These are phyloP conservation scores for Nyleta sp. DNA, from an alignment of 2,888 invertebrate genomes.

Conservation along the genomic window DNA sequence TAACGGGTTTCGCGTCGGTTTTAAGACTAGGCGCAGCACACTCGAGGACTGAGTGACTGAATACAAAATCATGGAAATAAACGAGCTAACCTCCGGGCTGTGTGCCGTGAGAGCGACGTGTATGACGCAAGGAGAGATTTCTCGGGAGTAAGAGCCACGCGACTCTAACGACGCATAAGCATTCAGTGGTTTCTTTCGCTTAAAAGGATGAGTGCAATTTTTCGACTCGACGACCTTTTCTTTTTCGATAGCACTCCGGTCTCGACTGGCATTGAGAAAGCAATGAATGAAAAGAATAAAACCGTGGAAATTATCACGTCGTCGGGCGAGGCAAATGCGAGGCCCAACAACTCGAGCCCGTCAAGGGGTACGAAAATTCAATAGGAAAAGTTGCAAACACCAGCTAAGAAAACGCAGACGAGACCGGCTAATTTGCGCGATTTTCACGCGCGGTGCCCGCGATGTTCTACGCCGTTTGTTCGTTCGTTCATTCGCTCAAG, in stretches of 20 bases:
- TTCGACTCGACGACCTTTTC: slow-evolving; percentile 69
- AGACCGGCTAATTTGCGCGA: slow-evolving; percentile 49
- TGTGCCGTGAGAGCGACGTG: slow-evolving; percentile 59
- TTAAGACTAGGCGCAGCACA: slow-evolving; percentile 64
- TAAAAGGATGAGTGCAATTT: slow-evolving; percentile 74
- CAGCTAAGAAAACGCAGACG: slow-evolving; percentile 43
- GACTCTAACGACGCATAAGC: slow-evolving; percentile 64
- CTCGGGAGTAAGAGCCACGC: slow-evolving; percentile 56
- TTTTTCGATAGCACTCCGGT: slow-evolving; percentile 58
- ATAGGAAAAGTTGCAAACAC: slow-evolving; percentile 48
- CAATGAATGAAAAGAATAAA: slow-evolving; percentile 64
- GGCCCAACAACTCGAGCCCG: slow-evolving; percentile 12
- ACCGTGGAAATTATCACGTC: slow-evolving; percentile 59
- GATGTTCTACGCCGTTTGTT: slow-evolving; percentile 15
- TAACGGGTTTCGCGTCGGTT: slow-evolving; percentile 65
- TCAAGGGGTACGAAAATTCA: slow-evolving; percentile 47
- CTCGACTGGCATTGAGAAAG: slow-evolving; percentile 55
- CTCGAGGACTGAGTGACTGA: slow-evolving; percentile 66
- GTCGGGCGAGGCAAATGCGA: slow-evolving; percentile 27
- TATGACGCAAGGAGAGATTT: slow-evolving; percentile 58
- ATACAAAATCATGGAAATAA: slow-evolving; percentile 67
- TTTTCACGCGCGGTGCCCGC: slow-evolving; percentile 46
- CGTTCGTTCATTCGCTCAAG: slow-evolving; percentile 14
- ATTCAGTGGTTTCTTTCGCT: slow-evolving; percentile 70
- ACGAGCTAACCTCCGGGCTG: slow-evolving; percentile 65